Conservation (phyloP, 2,888 invertebrate genomes). For the Tigriopus californicus region DNA sequence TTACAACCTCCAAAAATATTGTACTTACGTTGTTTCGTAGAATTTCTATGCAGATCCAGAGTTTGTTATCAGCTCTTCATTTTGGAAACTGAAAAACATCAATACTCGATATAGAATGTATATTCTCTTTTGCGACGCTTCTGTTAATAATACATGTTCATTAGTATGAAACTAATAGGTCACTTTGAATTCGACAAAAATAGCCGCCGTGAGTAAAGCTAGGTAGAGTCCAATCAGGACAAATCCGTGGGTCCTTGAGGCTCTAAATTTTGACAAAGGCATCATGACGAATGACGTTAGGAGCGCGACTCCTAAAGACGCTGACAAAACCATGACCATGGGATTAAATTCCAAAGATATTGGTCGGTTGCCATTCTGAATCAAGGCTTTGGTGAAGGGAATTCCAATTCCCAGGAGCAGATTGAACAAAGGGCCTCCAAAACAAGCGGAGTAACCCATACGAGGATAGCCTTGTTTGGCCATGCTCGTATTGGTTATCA, state of each 20-base stretch:
- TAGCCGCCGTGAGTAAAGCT: slow-evolving; percentile 32
- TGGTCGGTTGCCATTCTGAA: neutral
- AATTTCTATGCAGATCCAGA: too few relatives aligned
- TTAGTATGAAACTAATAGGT: too few relatives aligned
- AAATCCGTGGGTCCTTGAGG: slow-evolving; percentile 32
- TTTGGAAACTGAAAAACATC: too few relatives aligned
- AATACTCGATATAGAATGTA: too few relatives aligned
- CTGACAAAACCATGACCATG: slow-evolving; percentile 31
- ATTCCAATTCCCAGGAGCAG: slow-evolving; percentile 24
- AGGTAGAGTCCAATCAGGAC: slow-evolving; percentile 32
- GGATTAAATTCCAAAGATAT: slow-evolving; percentile 25
- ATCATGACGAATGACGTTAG: slow-evolving; percentile 30
- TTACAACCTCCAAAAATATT: too few relatives aligned
- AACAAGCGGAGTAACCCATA: slow-evolving; percentile 46
- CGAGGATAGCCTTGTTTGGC: slow-evolving; percentile 39
- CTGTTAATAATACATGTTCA: too few relatives aligned
- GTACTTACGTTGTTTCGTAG: too few relatives aligned
- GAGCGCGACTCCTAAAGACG: slow-evolving; percentile 31
- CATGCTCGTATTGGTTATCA: slow-evolving; percentile 39
- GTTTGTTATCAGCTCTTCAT: too few relatives aligned
- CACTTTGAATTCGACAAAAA: slow-evolving; percentile 30
- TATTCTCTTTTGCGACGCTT: too few relatives aligned
- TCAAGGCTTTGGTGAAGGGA: slow-evolving; percentile 8
- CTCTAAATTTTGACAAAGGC: slow-evolving; percentile 30
- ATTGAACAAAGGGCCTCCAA: slow-evolving; percentile 48